These are phyloP conservation scores for Stichopus chloronotus DNA, from an alignment of 35 echinoderm and acorn worm genomes.

Conservation along the genomic window DNA sequence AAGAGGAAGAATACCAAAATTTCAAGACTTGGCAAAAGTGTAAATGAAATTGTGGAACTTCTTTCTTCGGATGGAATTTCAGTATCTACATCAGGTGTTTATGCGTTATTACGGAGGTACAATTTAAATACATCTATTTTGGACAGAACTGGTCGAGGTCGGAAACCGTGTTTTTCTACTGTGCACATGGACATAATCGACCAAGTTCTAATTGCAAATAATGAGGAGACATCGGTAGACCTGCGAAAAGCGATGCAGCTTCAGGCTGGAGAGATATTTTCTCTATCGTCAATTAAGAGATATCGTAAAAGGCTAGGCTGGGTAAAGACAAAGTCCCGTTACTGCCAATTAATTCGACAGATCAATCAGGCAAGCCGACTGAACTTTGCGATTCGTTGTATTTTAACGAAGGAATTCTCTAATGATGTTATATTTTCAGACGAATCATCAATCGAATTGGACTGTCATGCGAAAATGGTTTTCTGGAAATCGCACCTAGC, in stretches of 20 bases:
- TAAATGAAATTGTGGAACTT: background rate
- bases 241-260: background rate
- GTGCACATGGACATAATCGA: conserved; percentile 2
- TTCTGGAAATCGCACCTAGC: conserved; percentile 45
- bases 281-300: background rate
- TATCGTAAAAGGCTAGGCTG: conserved; percentile 4
- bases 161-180: background rate
- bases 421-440: conserved; percentile 68
- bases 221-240: conserved; percentile 16
- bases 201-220: background rate
- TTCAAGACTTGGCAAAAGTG: background rate
- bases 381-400: background rate
- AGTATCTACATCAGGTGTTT: background rate
- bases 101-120: background rate
- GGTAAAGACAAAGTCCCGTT: conserved; percentile 29
- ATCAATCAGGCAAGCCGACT: conserved; percentile 26
- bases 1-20: background rate
- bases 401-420: background rate
- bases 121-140: background rate
- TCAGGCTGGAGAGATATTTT: background rate
- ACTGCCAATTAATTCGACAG: conserved; percentile 50
- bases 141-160: background rate
- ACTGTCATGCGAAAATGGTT: conserved; percentile 48
- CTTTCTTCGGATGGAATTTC: conserved; percentile 3
- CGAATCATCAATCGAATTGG: conserved; percentile 44